Base-by-base conservation (phyloP, 2,113 vertebrate species). In the Madoqua kirkii region DNA sequence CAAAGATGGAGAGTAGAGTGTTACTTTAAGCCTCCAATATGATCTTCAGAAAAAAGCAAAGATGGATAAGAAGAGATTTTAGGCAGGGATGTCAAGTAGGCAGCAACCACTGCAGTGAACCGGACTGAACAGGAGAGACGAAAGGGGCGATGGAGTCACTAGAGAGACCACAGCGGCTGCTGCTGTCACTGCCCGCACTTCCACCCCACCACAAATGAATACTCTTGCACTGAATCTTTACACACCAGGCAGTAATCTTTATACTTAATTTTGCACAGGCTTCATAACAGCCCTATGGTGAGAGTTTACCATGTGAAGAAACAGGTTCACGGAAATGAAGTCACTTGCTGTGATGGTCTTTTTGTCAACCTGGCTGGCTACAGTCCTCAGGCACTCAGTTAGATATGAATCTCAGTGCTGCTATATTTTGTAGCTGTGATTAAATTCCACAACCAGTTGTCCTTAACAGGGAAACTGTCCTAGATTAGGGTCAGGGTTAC, bases 71-170 rank as follows among this genome's bases (percentile, higher is more conserved):
- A 76, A 87, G 83, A 91, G 33, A 57, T 9, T 54, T 62, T 1
- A 55, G 36, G 48, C 79, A 82, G 50, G 21, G 76, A 78, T 25
- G 25, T 29, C 23, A 25, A 33, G 7, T 6, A 48, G 82, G 27
- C 91, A 96, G 59, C 29, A 67, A 25, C 21, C 1, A 17, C 62
- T 19, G n/a, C 91, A 6, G 5, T 4, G 10, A 96, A 85, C 40
- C 33, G 3, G 57, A 67, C 57, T 12, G 29, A 52, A 14, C 40
- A 54, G 55, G 59, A 71, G 16, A 54, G 25, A 79, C 23, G 14
- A 31, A 50, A 45, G 52, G 0, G 0, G 12, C 31, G 14, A 14
- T 36, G 5, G 15, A 17, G 27, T 29, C 27, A 50, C 27, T 31
- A 21, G 52, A n/a, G 29, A 50, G 90, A 31, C 43, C 57, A 40